Percentiles rank a stretch among this genome's conserved stretches.
Conservation (phyloP, 2,113 vertebrate species). For the Paramormyrops kingsleyae region DNA sequence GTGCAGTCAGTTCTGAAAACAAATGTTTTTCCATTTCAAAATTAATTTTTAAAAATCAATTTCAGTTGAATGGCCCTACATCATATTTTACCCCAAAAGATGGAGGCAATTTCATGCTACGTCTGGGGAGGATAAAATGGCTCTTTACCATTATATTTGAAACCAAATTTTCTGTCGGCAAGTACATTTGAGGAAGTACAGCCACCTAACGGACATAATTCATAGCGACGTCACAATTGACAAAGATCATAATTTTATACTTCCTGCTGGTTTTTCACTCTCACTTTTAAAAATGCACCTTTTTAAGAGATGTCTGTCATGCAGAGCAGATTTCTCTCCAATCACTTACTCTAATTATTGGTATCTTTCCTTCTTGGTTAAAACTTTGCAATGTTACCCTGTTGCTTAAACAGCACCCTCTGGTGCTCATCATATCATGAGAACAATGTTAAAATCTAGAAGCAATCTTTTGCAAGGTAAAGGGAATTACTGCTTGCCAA, state of each 20-base stretch:
- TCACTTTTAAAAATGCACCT: not conserved
- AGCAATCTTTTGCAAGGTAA: not conserved
- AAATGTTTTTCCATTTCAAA: slow-evolving; percentile 3
- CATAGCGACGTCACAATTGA: not conserved
- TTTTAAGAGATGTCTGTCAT: not conserved
- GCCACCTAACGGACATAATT: not conserved
- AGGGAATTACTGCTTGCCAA: not conserved
- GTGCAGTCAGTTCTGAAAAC: not conserved
- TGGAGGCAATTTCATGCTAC: not conserved
- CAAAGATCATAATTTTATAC: not conserved
- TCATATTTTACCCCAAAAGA: not conserved
- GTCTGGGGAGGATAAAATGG: not conserved
- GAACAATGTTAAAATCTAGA: not conserved
- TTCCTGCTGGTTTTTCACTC: not conserved
- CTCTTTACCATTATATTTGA: not conserved
- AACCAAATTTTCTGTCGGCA: not conserved
- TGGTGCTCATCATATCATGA: not conserved
- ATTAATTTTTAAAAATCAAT: slow-evolving; percentile 10
- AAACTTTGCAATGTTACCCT: not conserved
- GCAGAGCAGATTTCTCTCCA: not conserved
- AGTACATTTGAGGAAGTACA: not conserved
- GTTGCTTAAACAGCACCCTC: not conserved
- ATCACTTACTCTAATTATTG: not conserved
- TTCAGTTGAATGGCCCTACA: not conserved
- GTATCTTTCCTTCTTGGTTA: not conserved